Percentiles rank a stretch among this genome's conserved stretches.
phyloP scores from a whole-genome alignment of 2,888 invertebrate genomes.

The Falcaria lacertinaria region DNA sequence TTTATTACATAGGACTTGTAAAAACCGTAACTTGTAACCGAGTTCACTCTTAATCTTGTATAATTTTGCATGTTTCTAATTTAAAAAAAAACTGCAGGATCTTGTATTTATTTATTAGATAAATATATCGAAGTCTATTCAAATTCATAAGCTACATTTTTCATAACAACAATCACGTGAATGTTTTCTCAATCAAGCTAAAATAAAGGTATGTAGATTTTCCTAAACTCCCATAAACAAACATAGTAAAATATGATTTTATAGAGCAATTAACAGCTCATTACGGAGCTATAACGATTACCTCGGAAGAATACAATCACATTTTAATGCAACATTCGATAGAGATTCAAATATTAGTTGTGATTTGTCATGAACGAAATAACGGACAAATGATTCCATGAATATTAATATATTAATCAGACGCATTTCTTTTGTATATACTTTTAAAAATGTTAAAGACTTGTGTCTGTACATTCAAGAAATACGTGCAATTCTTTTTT shows the following conservation, averaged over 20 bases:
- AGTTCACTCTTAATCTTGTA: too few relatives aligned
- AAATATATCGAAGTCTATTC: too few relatives aligned
- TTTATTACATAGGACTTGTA: too few relatives aligned
- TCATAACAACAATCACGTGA: not conserved
- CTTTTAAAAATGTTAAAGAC: too few relatives aligned
- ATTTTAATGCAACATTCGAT: not conserved
- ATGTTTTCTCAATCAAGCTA: not conserved
- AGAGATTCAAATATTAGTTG: not conserved
- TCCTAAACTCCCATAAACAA: not conserved
- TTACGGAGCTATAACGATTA: not conserved
- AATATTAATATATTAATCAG: conserved; percentile 2
- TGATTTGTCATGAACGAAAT: not conserved
- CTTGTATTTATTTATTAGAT: too few relatives aligned
- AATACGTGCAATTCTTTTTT: too few relatives aligned
- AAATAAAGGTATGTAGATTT: not conserved
- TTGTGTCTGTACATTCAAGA: too few relatives aligned
- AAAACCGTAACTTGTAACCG: too few relatives aligned
- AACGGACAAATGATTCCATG: not conserved
- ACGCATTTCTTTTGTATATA: not conserved
- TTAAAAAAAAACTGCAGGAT: too few relatives aligned
- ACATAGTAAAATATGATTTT: not conserved
- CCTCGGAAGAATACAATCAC: not conserved
- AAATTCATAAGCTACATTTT: too few relatives aligned
- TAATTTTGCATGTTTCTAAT: too few relatives aligned
- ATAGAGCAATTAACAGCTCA: not conserved